Evolutionary conservation across 2,888 invertebrate species (phyloP).

Genomic region (Lobophora halterata): DNA sequence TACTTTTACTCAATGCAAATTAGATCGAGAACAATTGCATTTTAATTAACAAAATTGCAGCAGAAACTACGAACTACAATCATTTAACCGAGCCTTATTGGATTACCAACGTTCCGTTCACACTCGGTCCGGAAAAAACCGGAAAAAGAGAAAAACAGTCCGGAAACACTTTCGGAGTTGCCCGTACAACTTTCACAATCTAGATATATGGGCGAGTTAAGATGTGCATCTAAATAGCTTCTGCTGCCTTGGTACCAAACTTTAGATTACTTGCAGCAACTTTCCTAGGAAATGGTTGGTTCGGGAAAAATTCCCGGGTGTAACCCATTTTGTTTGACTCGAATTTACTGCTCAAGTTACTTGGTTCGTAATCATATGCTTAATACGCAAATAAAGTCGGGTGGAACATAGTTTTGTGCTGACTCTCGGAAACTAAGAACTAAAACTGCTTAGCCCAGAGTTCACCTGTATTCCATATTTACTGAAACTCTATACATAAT

Average conservation of each 20-base stretch:
- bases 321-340: slow-evolving; percentile 66
- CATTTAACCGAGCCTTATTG: slow-evolving; percentile 52
- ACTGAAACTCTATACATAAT: too few species aligned
- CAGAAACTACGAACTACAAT: slow-evolving; percentile 40
- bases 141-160: slow-evolving; percentile 29
- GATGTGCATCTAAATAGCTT: slow-evolving; percentile 81
- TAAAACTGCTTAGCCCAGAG: neutral
- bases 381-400: slow-evolving; percentile 39
- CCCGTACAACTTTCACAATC: slow-evolving; percentile 64
- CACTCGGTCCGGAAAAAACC: slow-evolving; percentile 44
- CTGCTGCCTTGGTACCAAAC: slow-evolving; percentile 75
- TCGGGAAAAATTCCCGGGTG: slow-evolving; percentile 57
- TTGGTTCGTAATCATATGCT: slow-evolving; percentile 37
- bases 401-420: slow-evolving; percentile 32
- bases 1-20: too few species aligned
- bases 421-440: slow-evolving; percentile 12
- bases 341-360: slow-evolving; percentile 71
- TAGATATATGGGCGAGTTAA: slow-evolving; percentile 79
- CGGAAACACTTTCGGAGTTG: slow-evolving; percentile 55
- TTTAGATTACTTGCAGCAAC: slow-evolving; percentile 80
- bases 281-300: slow-evolving; percentile 44
- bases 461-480: too few species aligned
- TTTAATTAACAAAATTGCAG: slow-evolving; percentile 51
- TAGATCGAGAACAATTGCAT: too few species aligned
- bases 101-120: slow-evolving; percentile 51